Evolutionary conservation across 2,113 vertebrate species (phyloP), one percentile per base, ranked within the genome.

Genomic region (Vulpes vulpes): DNA sequence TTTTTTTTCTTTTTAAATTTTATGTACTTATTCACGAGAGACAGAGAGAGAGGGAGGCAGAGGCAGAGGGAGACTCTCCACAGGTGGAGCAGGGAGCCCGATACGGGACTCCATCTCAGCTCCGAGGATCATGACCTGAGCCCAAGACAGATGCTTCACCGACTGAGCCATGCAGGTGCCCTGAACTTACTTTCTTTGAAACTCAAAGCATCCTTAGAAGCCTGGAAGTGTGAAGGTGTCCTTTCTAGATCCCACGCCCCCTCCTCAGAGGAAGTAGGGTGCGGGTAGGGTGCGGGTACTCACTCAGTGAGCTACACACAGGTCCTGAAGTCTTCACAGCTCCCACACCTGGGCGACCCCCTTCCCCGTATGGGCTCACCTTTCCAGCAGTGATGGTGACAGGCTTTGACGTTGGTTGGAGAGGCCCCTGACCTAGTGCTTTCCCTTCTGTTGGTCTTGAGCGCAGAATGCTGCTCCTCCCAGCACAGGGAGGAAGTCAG

Each of bases 271-370:
- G 27, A 27, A 30, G 27, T 30, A 30, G 25, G 59, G 43, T 0
- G 17, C 6, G 49, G 64, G 12, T 23, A 22, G 25, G 59, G 43
- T 0, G 11, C 9, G 49, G 64, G 12, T 23, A 22, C 65, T 83
- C 8, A 0, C 35, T 43, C 30, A 62, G 55, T 10, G 6, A 27
- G 22, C 57, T 14, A 43, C 79, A 4, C 19, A 11, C 17, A 4
- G 38, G 15, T 57, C 14, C 49, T 9, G 2, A 3, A 10, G 32
- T 71, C 2, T 14, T 6, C 82, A 32, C 5, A 11, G 76, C 6
- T 53, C 55, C n/a, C 11, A 1, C 12, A 20, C 16, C 76, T 0
- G 0, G 5, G 30, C 35, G 6, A 15, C 11, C 10, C n/a, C 76
- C 20, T 43, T 43, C 1, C 49, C 94, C 49, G 7, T 19, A 17